Conservation (phyloP, 2,888 invertebrate species). For the Cheilosia variabilis region DNA sequence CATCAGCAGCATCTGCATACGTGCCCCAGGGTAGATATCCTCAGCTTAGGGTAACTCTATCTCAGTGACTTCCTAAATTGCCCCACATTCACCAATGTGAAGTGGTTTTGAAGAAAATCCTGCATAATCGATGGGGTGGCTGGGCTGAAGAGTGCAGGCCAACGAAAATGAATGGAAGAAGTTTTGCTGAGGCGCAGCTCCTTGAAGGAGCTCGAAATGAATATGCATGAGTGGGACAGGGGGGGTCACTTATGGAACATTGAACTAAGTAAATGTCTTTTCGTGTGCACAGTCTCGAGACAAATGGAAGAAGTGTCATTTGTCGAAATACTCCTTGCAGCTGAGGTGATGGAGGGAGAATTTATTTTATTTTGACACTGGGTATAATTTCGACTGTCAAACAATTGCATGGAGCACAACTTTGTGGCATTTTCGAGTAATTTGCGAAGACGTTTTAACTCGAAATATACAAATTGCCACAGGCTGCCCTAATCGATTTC, state of each 20-base stretch:
- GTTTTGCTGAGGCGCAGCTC: conserved; percentile 46
- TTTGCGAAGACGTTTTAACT: background rate
- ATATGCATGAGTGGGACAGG: conserved; percentile 53
- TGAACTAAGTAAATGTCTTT: conserved; percentile 45
- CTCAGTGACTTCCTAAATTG: conserved; percentile 58
- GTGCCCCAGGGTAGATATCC: conserved; percentile 49
- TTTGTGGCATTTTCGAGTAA: background rate
- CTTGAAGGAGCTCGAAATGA: conserved; percentile 36
- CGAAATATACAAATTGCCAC: no score
- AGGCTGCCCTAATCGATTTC: no score
- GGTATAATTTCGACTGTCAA: conserved; percentile 46
- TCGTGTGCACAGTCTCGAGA: conserved; percentile 33
- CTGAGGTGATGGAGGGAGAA: conserved; percentile 9
- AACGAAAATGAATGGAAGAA: conserved; percentile 59
- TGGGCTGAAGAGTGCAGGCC: background rate
- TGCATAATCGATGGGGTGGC: conserved; percentile 46
- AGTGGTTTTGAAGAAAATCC: conserved; percentile 33
- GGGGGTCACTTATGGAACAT: conserved; percentile 20
- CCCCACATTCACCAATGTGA: conserved; percentile 21
- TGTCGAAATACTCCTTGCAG: background rate
- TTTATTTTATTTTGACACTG: conserved; percentile 41
- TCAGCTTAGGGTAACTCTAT: conserved; percentile 56
- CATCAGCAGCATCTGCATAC: conserved; percentile 71
- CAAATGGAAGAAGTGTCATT: conserved; percentile 33
- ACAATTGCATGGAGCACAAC: background rate